Percentiles rank a stretch among this genome's conserved stretches.
These are phyloP conservation scores for Drosophila peninsularis DNA, from an alignment of 2,888 invertebrate genomes.

Conservation along the genomic window DNA sequence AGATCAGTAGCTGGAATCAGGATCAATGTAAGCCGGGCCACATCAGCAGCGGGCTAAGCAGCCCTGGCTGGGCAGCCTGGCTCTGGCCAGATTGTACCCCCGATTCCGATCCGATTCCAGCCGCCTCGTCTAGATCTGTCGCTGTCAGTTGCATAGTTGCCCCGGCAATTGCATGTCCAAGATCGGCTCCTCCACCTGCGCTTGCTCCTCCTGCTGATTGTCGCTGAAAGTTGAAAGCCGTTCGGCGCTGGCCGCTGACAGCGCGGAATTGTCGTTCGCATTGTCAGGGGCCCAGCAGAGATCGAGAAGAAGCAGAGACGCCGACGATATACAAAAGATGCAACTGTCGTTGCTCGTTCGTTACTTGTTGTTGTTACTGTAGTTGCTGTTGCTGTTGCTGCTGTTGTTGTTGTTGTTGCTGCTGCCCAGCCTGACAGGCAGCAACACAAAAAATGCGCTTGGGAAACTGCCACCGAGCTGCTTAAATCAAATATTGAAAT, in stretches of 20 bases:
- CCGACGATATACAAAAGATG: slow-evolving; percentile 76
- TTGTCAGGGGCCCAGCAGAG: slow-evolving; percentile 57
- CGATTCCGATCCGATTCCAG: slow-evolving; percentile 45
- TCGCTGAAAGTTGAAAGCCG: slow-evolving; percentile 76
- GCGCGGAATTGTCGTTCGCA: slow-evolving; percentile 80
- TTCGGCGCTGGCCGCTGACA: slow-evolving; percentile 73
- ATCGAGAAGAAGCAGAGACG: slow-evolving; percentile 25
- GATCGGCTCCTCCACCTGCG: slow-evolving; percentile 12
- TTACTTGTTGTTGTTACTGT: slow-evolving; percentile 52
- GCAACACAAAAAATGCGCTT: slow-evolving; percentile 72
- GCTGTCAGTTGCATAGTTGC: slow-evolving; percentile 80
- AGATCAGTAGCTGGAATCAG: slow-evolving; percentile 77
- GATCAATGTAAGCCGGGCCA: slow-evolving; percentile 72
- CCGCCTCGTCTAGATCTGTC: slow-evolving; percentile 80
- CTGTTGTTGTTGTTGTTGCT: slow-evolving; percentile 32
- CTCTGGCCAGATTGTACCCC: slow-evolving; percentile 36
- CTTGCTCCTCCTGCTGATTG: slow-evolving; percentile 45
- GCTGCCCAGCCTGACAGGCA: slow-evolving; percentile 48
- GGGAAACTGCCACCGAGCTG: slow-evolving; percentile 72
- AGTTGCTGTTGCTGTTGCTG: too few species aligned
- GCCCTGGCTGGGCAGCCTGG: slow-evolving; percentile 5
- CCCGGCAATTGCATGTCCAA: slow-evolving; percentile 78
- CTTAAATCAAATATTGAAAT: slow-evolving; percentile 78
- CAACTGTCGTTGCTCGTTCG: slow-evolving; percentile 69
- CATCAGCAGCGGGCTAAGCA: slow-evolving; percentile 36